A percentile compares a stretch with the other conserved stretches of the same genome.
Evolutionary conservation across 2,113 vertebrate species (phyloP).

Genomic region (Ornithorhynchus anatinus): DNA sequence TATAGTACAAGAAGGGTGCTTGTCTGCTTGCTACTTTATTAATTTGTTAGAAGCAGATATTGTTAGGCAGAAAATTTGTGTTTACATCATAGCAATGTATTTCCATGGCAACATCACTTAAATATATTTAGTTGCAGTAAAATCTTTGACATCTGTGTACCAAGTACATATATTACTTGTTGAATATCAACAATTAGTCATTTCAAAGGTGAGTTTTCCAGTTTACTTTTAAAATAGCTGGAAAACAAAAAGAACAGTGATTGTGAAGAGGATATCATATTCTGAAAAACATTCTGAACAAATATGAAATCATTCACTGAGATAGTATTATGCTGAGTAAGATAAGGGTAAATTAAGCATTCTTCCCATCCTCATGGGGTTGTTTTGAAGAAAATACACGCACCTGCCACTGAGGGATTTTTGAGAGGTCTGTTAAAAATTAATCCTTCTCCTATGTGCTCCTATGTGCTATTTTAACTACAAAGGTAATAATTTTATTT

Average conservation of each 20-base stretch:
- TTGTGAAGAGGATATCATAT: background rate
- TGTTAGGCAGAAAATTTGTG: background rate
- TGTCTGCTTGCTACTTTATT: background rate
- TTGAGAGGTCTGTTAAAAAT: background rate
- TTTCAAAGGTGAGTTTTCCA: background rate
- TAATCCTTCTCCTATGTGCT: background rate
- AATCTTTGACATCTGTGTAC: background rate
- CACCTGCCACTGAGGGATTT: background rate
- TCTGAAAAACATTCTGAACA: background rate
- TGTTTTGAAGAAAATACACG: background rate
- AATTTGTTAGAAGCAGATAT: background rate
- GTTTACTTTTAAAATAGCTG: background rate
- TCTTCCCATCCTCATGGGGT: background rate
- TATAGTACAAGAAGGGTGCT: background rate
- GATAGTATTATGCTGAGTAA: background rate
- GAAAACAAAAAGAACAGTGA: background rate
- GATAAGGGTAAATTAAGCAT: background rate
- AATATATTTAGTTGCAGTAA: background rate
- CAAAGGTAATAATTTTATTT: background rate
- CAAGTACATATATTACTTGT: background rate
- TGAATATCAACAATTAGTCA: background rate
- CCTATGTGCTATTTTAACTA: background rate
- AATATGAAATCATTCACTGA: background rate
- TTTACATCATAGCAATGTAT: background rate
- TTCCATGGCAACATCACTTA: conserved; percentile 22